Base-by-base conservation (phyloP, 1,140 invertebrate genomes). In the Lepeophtheirus salmonis region DNA sequence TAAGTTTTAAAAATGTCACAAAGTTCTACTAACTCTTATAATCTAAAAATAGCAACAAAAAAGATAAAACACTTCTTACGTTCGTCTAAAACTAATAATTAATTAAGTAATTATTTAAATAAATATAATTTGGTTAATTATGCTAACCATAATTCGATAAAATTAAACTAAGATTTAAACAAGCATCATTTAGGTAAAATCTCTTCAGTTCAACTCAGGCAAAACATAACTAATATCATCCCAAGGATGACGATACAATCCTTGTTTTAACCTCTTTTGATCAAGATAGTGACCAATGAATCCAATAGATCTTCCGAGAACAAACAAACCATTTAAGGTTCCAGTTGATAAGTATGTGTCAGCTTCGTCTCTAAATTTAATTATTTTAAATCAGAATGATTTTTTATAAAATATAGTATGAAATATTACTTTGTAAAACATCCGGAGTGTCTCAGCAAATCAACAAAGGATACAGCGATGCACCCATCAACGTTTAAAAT, bases 141-240 rank as follows among this genome's bases (percentile, higher is more conserved):
- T n/a, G n/a, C n/a, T n/a, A n/a, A n/a, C n/a, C n/a, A n/a, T n/a
- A n/a, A n/a, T n/a, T n/a, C n/a, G n/a, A n/a, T n/a, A n/a, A n/a
- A n/a, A n/a, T n/a, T n/a, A n/a, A n/a, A n/a, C n/a, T n/a, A n/a
- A n/a, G n/a, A n/a, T n/a, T n/a, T n/a, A n/a, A n/a, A n/a, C n/a
- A n/a, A n/a, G n/a, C n/a, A n/a, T n/a, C n/a, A n/a, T n/a, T n/a
- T n/a, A 12, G 17, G 21, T 25, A 25, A 3, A 24, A 55, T 17
- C 17, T 52, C 69, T 71, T 56, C 74, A 70, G 65, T 80, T 80
- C 67, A 80, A 79, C 66, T 91, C 88, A 1, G 87, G 86, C 67
- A 97, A 78, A 67, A 99, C 88, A 71, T 98, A 98, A 3, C 89
- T 92, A 73, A 99, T 98, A 71, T 99, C 96, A 71, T 99, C 96